Base-by-base conservation (phyloP, 1,140 invertebrate species). In the Drosophila albomicans region DNA sequence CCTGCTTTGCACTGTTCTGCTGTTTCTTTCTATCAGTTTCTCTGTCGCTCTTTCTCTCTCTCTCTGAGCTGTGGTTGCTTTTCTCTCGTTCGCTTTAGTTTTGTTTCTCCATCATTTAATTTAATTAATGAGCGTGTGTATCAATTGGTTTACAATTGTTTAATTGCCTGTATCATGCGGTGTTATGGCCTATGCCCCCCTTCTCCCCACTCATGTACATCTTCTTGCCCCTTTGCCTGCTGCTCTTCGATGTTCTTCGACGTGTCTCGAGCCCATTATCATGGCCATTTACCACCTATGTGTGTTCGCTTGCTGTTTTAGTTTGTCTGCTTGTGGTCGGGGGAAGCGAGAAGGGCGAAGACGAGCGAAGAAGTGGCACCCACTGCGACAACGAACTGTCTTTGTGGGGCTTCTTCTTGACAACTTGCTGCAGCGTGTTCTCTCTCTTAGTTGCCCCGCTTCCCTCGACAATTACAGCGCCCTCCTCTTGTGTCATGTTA, bases 81-180 rank as follows among this genome's bases (percentile, higher is more conserved):
- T 70, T 70, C 72, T 70, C 68, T 54, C 20, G 16, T 49, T 57
- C 74, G 48, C 38, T 65, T 72, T 72, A 67, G 67, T 70, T 78
- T 66, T 67, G 69, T 56, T 81, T 64, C 70, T 78, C 66, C 70
- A 67, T 81, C 66, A 81, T 81, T 82, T 82, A 82, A 78, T 81
- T 81, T 81, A 82, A 82, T 82, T 82, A 82, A 81, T 81, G 79
- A 81, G 75, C 70, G 66, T 81, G 66, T 78, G 79, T 82, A 82
- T 82, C 80, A 81, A 82, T 82, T 82, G 80, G 78, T 78, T 71
- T 78, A 73, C 79, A 82, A 82, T 82, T 82, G 78, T 75, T 82
- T 81, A 82, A 82, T 81, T 82, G 75, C 78, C 76, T 78, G 79
- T 81, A 75, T 81, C 79, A 72, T 80, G 78, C 68, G 57, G 69